These are phyloP conservation scores for Ylistrum balloti DNA, from an alignment of 1,140 invertebrate genomes.

Conservation along the genomic window DNA sequence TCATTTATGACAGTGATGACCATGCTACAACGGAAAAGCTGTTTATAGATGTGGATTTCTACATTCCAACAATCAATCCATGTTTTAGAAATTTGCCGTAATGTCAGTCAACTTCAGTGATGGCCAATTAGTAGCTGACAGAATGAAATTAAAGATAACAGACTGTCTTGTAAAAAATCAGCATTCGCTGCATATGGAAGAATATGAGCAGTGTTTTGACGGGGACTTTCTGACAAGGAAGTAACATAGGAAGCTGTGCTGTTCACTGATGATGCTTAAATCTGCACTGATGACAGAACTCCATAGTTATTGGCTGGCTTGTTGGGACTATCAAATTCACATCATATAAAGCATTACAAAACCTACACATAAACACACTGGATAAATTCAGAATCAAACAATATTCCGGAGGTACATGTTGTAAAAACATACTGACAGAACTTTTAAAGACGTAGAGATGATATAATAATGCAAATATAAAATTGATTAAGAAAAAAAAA, in stretches of 20 bases:
- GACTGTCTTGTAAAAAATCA: background rate
- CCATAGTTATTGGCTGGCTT: background rate
- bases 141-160: slow-evolving; percentile 5
- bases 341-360: background rate
- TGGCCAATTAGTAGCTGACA: background rate
- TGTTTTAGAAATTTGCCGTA: too few relatives aligned
- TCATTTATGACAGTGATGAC: background rate
- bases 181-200: background rate
- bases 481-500: background rate
- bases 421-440: background rate
- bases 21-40: background rate
- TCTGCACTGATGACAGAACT: background rate
- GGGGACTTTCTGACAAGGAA: too few relatives aligned
- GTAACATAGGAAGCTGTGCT: background rate
- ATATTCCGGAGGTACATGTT: background rate
- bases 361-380: background rate
- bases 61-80: background rate
- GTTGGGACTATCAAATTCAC: background rate
- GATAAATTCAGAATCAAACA: background rate
- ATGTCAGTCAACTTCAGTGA: too few relatives aligned
- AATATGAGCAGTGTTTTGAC: too few relatives aligned
- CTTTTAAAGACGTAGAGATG: background rate
- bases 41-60: too few relatives aligned
- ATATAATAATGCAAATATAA: background rate
- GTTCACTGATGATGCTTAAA: background rate